Base-by-base conservation (phyloP, 1,140 invertebrate genomes). In the Acromyrmex heyeri region DNA sequence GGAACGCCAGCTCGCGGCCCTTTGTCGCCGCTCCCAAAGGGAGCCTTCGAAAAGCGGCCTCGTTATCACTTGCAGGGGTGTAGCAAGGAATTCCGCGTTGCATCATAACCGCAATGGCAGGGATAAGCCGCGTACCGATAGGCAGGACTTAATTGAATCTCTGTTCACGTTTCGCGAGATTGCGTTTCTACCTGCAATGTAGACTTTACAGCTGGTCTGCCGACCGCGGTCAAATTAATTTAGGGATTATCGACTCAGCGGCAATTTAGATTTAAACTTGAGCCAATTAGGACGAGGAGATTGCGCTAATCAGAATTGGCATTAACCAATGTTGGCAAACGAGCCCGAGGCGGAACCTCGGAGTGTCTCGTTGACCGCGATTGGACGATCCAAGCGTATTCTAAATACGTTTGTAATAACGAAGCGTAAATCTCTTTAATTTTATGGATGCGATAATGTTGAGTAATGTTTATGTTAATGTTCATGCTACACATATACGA, bases 201-300 rank as follows among this genome's bases (percentile, higher is more conserved):
- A 30, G 69, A 61, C 24, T 30, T 75, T 61, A 73, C 38, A 61
- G 24, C 77, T 7, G 18, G 14, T 6, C 34, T 70, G 53, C 14
- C 30, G 62, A 24, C 30, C 21, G 30, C 55, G 18, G 6, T 38
- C 38, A 57, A 83, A 83, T 83, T 62, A 83, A 44, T 83, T 83
- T 73, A 24, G 38, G 55, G 69, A 75, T 83, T 75, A 83, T 73
- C 79, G 79, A 83, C 38, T 83, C 69, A 12, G 27, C n/a, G 5
- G 69, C 27, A 61, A 79, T 83, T 83, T 83, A 83, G 69, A 83
- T 73, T 83, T 83, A 83, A 83, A 24, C 55, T 50, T 48, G 38
- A 48, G 65, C 69, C 70, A 83, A 83, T 83, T 83, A 83, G 69
- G n/a, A 18, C 18, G 27, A 10, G 67, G 69, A 83, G 69, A 83